phyloP scores from a whole-genome alignment of 2,888 invertebrate genomes.

The Ophion costatus region DNA sequence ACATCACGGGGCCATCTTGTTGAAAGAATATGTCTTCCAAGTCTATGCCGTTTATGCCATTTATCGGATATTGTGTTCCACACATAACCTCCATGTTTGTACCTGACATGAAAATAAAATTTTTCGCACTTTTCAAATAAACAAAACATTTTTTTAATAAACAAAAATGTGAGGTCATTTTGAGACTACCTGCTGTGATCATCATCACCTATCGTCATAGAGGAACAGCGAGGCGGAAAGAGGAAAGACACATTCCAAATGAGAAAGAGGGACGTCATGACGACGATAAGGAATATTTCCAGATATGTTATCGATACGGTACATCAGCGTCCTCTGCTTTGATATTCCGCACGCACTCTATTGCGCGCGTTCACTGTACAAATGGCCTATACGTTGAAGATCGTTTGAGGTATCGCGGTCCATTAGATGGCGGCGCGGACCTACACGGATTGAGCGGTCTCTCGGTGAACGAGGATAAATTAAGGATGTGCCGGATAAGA shows the following conservation, averaged over 20 bases:
- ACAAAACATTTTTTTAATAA: no score
- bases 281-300: constrained; percentile 46
- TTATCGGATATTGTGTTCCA: no score
- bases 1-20: no score
- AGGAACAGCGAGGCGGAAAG: background rate
- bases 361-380: background rate
- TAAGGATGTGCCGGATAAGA: constrained; percentile 51
- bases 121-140: no score
- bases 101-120: no score
- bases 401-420: constrained; percentile 50
- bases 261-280: background rate
- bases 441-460: constrained; percentile 53
- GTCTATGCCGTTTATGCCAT: no score
- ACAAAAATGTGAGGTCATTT: no score
- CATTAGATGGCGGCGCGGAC: constrained; percentile 43
- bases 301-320: constrained; percentile 45
- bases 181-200: no score
- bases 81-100: no score
- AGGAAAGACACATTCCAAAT: background rate
- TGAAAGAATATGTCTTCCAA: no score
- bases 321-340: constrained; percentile 10
- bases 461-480: constrained; percentile 59
- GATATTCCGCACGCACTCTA: background rate
- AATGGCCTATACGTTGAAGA: background rate
- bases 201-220: no score